Evolutionary conservation across 1,140 invertebrate genomes (phyloP), one percentile per base, ranked within the genome.

Genomic region (Drosophila micromelanica): DNA sequence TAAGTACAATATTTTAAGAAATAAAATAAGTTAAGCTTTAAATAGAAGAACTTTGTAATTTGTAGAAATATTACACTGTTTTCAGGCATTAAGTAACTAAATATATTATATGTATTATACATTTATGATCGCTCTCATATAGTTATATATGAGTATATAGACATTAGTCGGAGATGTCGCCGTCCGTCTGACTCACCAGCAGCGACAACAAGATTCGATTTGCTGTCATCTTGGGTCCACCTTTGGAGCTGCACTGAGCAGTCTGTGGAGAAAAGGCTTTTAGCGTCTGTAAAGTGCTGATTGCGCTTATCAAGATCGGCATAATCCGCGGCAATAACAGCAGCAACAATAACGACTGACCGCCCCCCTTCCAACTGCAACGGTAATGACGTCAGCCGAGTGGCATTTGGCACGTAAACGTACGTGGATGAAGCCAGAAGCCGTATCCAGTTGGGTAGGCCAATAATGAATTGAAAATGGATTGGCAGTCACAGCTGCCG

Each of bases 401-500:
- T 63, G 23, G 48, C 59, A 49, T 55, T 65, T 56, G 63, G 52
- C 52, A 57, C 43, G 55, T 57, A 49, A 49, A 49, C 52, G 52
- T 67, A 65, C 43, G 63, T 57, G 17, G 52, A 48, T 67, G 38
- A 59, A 67, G 59, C 57, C 57, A 61, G 57, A 70, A 45, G 27
- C 56, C 46, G 49, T 46, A 73, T 73, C 70, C 70, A 68, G 70
- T 55, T 59, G 55, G 40, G 20, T 57, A 32, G 62, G 46, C 51
- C 43, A 70, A 6, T 40, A 70, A 6, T 40, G 30, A 63, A 69
- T 70, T 70, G 48, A 42, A 9, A 60, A 73, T 67, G 23, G 45
- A 78, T 81, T 80, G 81, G 71, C 81, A 85, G 77, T 71, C 81
- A 48, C 81, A 85, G 81, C 61, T 78, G 82, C 84, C 48, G 78